Conservation (phyloP, 2,113 vertebrate genomes). For the Platysternon megacephalum region DNA sequence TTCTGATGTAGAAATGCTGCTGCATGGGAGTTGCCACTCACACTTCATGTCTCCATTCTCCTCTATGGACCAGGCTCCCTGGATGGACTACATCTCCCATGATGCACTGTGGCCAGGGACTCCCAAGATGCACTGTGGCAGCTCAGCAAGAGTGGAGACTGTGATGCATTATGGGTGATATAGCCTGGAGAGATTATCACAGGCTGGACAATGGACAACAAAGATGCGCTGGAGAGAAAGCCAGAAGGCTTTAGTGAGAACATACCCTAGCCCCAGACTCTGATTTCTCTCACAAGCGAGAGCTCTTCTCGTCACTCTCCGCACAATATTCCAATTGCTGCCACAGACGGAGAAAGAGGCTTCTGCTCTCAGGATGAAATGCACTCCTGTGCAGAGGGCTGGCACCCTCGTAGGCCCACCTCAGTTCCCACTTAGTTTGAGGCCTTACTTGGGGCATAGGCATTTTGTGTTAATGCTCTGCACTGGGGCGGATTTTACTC, state of each 20-base stretch:
- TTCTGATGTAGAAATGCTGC: not conserved
- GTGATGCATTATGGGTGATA: not conserved
- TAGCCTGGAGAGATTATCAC: not conserved
- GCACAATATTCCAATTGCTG: accelerated
- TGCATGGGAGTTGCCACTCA: not conserved
- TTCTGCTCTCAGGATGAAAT: accelerated
- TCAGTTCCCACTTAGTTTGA: accelerated
- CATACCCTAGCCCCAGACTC: not conserved
- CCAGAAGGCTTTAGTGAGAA: not conserved
- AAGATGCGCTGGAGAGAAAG: not conserved
- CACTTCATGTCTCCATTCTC: not conserved
- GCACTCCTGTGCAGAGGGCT: not conserved
- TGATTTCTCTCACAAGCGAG: not conserved
- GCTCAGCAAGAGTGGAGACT: not conserved
- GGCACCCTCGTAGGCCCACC: not conserved
- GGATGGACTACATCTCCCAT: not conserved
- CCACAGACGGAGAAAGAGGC: no score
- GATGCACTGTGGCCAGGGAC: not conserved
- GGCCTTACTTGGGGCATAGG: not conserved
- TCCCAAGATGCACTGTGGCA: not conserved
- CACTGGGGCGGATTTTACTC: not conserved
- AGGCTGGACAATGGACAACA: not conserved
- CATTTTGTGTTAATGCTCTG: not conserved
- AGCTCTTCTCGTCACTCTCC: not conserved
- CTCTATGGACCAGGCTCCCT: not conserved